These are phyloP conservation scores for Diglossa cyanea DNA, from an alignment of 2,797 vertebrate species.

Conservation along the genomic window DNA sequence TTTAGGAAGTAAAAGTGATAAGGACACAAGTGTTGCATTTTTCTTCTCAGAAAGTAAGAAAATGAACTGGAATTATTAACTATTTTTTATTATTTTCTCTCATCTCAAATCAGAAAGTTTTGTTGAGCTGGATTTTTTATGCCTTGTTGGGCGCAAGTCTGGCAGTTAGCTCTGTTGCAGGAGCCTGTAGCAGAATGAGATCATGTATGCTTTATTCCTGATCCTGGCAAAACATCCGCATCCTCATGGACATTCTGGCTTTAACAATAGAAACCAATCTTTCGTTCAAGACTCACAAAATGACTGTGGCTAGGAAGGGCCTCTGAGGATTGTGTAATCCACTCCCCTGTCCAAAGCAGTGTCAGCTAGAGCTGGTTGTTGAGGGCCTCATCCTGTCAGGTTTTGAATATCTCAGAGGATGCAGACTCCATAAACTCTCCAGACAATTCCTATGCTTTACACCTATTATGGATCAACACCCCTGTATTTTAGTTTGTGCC, in stretches of 20 bases:
- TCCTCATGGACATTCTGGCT: not conserved
- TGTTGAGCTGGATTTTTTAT: not conserved
- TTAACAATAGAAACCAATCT: not conserved
- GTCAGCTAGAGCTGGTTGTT: not conserved
- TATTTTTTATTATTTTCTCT: not conserved
- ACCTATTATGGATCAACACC: not conserved
- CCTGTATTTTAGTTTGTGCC: not conserved
- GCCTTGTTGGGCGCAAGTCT: rapidly evolving
- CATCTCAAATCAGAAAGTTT: not conserved
- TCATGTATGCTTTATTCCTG: not conserved
- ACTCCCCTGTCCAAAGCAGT: not conserved
- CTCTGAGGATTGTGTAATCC: not conserved
- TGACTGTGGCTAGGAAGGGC: rapidly evolving
- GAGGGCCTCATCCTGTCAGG: not conserved
- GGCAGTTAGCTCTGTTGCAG: not conserved
- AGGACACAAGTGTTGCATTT: not conserved
- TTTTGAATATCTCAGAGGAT: not conserved
- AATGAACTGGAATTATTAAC: not conserved
- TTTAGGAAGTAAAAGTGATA: not conserved
- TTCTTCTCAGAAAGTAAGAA: not conserved
- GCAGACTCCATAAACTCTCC: not conserved
- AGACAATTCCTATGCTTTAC: not conserved
- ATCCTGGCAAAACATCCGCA: not conserved
- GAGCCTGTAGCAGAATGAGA: not conserved
- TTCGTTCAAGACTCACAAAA: not conserved